Conservation (phyloP, 1,140 invertebrate genomes). For the Teleogryllus occipitalis region DNA sequence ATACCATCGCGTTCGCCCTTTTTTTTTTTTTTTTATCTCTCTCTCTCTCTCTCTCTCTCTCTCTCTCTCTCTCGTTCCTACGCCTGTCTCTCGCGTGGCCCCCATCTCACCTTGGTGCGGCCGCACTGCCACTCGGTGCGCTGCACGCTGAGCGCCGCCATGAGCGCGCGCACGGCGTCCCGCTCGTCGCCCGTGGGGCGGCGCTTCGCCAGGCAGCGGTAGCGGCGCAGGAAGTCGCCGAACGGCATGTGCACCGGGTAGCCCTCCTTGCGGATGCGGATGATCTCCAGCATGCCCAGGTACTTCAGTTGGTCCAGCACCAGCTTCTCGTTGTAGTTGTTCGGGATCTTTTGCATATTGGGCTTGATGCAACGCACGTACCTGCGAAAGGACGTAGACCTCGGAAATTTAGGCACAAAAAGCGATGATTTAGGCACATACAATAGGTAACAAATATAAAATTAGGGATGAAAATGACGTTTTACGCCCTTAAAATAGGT, state of each 20-base stretch:
- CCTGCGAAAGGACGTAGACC: conserved; percentile 43
- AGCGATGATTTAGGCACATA: no score
- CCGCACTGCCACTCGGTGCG: conserved; percentile 84
- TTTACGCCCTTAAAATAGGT: no score
- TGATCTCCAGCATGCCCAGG: conserved; percentile 93
- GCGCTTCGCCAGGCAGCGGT: conserved; percentile 56
- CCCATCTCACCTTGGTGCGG: conserved; percentile 62
- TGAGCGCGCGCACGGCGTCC: conserved; percentile 46
- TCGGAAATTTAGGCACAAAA: no score
- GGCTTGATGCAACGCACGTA: conserved; percentile 94
- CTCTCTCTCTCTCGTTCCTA: no score
- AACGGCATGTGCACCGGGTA: conserved; percentile 82
- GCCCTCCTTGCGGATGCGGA: conserved; percentile 85
- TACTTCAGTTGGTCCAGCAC: conserved; percentile 87
- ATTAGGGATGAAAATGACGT: no score
- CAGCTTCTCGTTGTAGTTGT: conserved; percentile 72
- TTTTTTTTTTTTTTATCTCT: no score
- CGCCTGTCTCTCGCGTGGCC: no score
- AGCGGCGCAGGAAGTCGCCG: conserved; percentile 68
- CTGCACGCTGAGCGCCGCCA: conserved; percentile 52
- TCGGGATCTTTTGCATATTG: conserved; percentile 76
- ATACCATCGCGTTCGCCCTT: no score
- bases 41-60: no score
- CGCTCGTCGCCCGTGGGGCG: conserved; percentile 36
- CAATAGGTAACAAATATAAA: no score